Evolutionary conservation across 2,888 invertebrate genomes (phyloP).

Genomic region (Monoplex corrugatus): DNA sequence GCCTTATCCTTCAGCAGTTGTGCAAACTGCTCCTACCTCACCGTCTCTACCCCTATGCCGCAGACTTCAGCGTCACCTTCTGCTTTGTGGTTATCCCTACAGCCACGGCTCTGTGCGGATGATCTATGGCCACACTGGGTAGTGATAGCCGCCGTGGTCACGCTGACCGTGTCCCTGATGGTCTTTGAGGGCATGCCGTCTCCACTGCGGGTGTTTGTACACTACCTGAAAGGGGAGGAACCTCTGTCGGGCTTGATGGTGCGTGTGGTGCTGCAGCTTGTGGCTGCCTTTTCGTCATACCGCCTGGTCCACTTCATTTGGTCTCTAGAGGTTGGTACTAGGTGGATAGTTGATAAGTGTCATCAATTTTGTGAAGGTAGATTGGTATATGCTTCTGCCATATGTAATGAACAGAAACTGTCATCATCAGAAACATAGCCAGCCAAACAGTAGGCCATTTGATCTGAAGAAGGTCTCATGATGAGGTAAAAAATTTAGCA

Average conservation of each 20-base stretch:
- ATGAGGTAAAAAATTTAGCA: too few species aligned
- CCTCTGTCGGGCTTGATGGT: neutral
- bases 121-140: slow-evolving; percentile 13
- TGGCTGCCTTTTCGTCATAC: slow-evolving; percentile 36
- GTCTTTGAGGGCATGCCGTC: slow-evolving; percentile 38
- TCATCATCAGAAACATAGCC: too few species aligned
- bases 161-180: slow-evolving; percentile 6
- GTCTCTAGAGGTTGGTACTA: slow-evolving; percentile 35
- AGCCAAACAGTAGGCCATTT: too few species aligned
- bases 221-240: slow-evolving; percentile 33
- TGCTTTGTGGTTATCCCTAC: slow-evolving; percentile 65
- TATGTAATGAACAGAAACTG: too few species aligned
- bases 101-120: slow-evolving; percentile 64
- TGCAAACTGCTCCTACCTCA: slow-evolving; percentile 60
- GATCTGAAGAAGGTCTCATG: too few species aligned
- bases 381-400: too few species aligned
- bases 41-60: slow-evolving; percentile 55
- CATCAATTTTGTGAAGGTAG: too few species aligned
- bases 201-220: slow-evolving; percentile 38
- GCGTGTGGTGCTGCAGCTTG: slow-evolving; percentile 22
- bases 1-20: slow-evolving; percentile 42
- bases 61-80: slow-evolving; percentile 67
- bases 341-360: too few species aligned
- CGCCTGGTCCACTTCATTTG: slow-evolving; percentile 30
- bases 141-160: slow-evolving; percentile 40